phyloP scores from a whole-genome alignment of 2,113 vertebrate genomes.

The Nibea albiflora region DNA sequence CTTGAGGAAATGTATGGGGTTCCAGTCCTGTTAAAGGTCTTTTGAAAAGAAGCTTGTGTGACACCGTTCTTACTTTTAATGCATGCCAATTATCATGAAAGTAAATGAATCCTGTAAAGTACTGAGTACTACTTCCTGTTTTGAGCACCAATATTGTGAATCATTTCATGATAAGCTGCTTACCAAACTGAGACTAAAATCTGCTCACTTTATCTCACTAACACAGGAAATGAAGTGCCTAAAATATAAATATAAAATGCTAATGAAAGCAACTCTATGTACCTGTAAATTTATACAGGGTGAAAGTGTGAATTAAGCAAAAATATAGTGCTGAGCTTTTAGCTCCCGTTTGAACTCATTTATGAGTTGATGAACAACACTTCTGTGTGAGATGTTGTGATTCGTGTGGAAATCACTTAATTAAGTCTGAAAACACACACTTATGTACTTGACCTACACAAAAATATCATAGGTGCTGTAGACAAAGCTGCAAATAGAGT shows the following conservation, averaged over 20 bases:
- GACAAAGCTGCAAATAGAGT: not conserved
- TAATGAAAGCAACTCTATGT: constrained; percentile 2
- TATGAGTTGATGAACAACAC: not conserved
- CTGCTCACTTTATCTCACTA: not conserved
- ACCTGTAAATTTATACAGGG: constrained; percentile 19
- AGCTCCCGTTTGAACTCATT: not conserved
- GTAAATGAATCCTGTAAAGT: not conserved
- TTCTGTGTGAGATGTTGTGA: not conserved
- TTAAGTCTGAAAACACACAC: not conserved
- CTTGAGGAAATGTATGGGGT: no score
- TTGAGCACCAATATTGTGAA: not conserved
- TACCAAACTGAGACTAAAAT: not conserved
- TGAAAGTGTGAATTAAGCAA: constrained; percentile 3
- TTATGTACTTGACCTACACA: not conserved
- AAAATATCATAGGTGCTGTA: not conserved
- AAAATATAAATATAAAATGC: constrained; percentile 16
- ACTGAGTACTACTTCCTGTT: no score
- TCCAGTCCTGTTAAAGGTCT: no score
- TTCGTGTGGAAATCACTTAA: not conserved
- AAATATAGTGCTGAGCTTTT: not conserved
- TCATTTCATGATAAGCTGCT: not conserved
- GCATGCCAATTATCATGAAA: not conserved
- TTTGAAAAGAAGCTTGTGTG: no score
- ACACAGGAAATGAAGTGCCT: not conserved
- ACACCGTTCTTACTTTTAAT: not conserved